A percentile compares a stretch with the other conserved stretches of the same genome.
Conservation (phyloP, 2,888 invertebrate genomes). For the Drosophila eohydei region DNA sequence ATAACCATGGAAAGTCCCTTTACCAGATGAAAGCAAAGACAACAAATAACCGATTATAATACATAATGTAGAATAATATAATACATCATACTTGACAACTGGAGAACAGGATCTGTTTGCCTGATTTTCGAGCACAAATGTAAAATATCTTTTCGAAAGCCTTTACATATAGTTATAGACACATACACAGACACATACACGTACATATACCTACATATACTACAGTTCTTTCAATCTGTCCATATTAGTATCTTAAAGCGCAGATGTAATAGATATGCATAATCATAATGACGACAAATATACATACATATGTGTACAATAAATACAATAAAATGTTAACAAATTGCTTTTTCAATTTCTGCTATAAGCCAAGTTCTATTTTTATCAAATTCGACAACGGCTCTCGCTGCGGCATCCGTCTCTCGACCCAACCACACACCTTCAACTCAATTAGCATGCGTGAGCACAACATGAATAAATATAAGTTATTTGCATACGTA, state of each 20-base stretch:
- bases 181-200: slow-evolving; percentile 2
- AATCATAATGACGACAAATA: slow-evolving; percentile 46
- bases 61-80: slow-evolving; percentile 65
- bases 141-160: slow-evolving; percentile 40
- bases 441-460: slow-evolving; percentile 53
- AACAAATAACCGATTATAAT: slow-evolving; percentile 44
- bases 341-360: background rate
- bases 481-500: slow-evolving; percentile 24
- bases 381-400: slow-evolving; percentile 5
- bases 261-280: slow-evolving; percentile 44
- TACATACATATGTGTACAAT: slow-evolving; percentile 59
- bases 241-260: slow-evolving; percentile 56
- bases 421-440: slow-evolving; percentile 42
- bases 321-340: slow-evolving; percentile 70
- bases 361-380: slow-evolving; percentile 14
- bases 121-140: slow-evolving; percentile 50
- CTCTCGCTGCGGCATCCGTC: background rate
- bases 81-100: slow-evolving; percentile 34
- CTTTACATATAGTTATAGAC: slow-evolving; percentile 11
- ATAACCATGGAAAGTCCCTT: slow-evolving; percentile 4
- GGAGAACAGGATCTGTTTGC: slow-evolving; percentile 5
- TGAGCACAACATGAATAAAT: slow-evolving; percentile 31
- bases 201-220: slow-evolving; percentile 20
- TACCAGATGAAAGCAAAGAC: slow-evolving; percentile 18
- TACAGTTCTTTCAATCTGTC: slow-evolving; percentile 53